Evolutionary conservation across 2,797 vertebrate genomes (phyloP).

Genomic region (Thunnus albacares): DNA sequence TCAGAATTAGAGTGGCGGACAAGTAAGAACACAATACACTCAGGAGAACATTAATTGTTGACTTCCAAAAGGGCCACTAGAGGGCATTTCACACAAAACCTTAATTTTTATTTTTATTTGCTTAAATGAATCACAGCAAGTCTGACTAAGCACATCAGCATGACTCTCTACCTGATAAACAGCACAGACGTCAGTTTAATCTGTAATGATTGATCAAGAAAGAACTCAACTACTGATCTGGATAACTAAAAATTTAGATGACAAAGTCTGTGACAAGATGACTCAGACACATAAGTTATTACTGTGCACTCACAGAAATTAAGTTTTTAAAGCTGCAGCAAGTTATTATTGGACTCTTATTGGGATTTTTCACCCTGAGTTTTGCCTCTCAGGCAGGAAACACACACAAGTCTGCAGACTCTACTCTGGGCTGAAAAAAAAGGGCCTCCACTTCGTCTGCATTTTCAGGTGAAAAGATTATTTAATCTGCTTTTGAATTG

Average conservation of each 20-base stretch:
- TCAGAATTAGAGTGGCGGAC: conserved; percentile 22
- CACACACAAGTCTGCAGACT: too few species aligned
- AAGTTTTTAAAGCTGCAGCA: too few species aligned
- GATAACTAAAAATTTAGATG: too few species aligned
- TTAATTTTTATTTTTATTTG: not conserved
- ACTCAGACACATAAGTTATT: too few species aligned
- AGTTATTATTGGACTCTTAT: too few species aligned
- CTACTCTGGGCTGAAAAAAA: too few species aligned
- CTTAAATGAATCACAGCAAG: conserved; percentile 5
- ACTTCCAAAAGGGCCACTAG: not conserved
- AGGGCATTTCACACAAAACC: not conserved
- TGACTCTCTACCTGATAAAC: not conserved
- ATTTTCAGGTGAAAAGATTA: too few species aligned
- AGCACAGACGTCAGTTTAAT: not conserved
- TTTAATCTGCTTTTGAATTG: too few species aligned
- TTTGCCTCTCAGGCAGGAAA: too few species aligned
- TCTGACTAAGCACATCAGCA: not conserved
- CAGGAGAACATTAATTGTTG: conserved; percentile 15
- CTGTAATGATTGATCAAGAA: not conserved
- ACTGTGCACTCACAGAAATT: too few species aligned
- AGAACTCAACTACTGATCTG: not conserved
- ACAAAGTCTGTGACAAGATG: not conserved
- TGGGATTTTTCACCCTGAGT: too few species aligned
- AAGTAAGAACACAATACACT: conserved; percentile 11
- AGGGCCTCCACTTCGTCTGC: too few species aligned